Base-by-base conservation (phyloP, 2,113 vertebrate species). In the Polyodon spathula region DNA sequence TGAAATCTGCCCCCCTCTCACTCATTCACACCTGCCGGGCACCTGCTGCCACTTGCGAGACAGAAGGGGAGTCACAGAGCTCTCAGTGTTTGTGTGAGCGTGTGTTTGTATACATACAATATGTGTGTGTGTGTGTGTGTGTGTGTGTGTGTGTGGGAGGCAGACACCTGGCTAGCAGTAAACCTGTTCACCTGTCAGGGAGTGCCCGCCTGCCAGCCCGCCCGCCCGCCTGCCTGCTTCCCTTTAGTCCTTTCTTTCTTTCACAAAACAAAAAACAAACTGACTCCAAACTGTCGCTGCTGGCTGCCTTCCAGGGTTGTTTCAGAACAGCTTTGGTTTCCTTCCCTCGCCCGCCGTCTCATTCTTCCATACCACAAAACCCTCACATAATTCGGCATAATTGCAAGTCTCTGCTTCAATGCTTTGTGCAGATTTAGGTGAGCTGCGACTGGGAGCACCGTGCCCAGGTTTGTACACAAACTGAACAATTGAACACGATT, bases 1-100 rank as follows among this genome's bases (percentile, higher is more conserved):
- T 37, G 58, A 38, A 37, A 41, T 5, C 58, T 3, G 58, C 17
- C 42, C 16, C 46, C 58, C 58, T n/a, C n/a, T n/a, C n/a, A n/a
- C 58, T 37, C 15, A 0, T 48, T n/a, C 46, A 12, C 81, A 85
- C 73, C 83, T 86, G 85, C 74, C 63, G 48, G 57, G 69, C 83
- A 81, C 71, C 76, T 72, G 71, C 67, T 55, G 37, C 50, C 11
- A 5, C 38, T 41, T 37, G 42, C 37, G 57, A 11, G 2, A 39
- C 15, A 8, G 55, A 40, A 15, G 14, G 39, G 48, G 37, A 52
- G 55, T 12, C 54, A 11, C 15, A n/a, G n/a, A n/a, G n/a, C n/a
- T n/a, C n/a, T n/a, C n/a, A n/a, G 59, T 61, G 10, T 40, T 10
- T 60, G 57, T 16, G n/a, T 27, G 7, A 38, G 58, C 50, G 58